Evolutionary conservation across 2,797 vertebrate genomes (phyloP).

Genomic region (Carcharodon carcharias): DNA sequence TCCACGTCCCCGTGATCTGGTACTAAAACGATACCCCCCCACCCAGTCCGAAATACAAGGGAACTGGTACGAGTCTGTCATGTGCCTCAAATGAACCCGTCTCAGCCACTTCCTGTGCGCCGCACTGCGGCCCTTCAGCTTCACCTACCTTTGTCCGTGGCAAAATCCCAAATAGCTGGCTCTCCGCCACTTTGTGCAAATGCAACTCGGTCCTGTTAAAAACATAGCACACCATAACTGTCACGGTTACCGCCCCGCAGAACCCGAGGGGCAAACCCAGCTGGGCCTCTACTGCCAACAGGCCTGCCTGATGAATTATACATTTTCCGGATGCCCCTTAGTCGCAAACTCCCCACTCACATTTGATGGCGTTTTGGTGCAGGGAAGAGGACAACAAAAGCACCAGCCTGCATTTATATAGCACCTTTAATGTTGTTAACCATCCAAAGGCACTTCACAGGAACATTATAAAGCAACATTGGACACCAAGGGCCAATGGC

Average conservation of each 20-base stretch:
- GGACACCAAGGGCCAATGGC: too few species aligned
- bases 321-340: not conserved
- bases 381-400: not conserved
- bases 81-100: not conserved
- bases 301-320: not conserved
- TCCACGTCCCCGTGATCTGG: not conserved
- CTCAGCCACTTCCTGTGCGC: too few species aligned
- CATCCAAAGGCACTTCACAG: not conserved
- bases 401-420: not conserved
- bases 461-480: not conserved
- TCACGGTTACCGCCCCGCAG: not conserved
- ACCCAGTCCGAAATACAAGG: not conserved
- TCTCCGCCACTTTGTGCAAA: conserved; percentile 71
- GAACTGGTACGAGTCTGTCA: not conserved
- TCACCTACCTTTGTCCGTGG: conserved; percentile 66
- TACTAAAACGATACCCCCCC: not conserved
- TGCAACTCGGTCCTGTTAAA: conserved; percentile 71
- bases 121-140: too few species aligned
- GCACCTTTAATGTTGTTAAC: not conserved
- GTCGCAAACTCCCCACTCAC: not conserved
- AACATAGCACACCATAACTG: not conserved
- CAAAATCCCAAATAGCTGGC: conserved; percentile 74
- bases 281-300: not conserved
- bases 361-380: not conserved
- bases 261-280: not conserved